Percentiles rank a stretch among this genome's conserved stretches.
Evolutionary conservation across 2,888 invertebrate species (phyloP).

Genomic region (Eucriotettix oculatus): DNA sequence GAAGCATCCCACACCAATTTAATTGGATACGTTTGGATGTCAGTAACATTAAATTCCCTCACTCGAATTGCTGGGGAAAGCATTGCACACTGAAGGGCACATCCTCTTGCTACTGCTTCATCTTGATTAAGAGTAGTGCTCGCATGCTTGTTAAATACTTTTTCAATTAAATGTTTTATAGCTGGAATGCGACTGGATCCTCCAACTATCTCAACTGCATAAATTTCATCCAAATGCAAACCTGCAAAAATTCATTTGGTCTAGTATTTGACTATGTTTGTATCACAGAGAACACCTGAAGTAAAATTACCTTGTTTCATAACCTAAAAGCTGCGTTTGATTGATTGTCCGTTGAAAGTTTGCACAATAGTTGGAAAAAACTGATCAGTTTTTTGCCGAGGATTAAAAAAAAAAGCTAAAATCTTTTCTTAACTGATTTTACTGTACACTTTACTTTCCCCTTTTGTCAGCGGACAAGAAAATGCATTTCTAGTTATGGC

Average conservation of each 20-base stretch:
- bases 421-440: too few species aligned
- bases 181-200: slow-evolving; percentile 90
- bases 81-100: slow-evolving; percentile 93
- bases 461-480: too few species aligned
- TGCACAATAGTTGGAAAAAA: too few species aligned
- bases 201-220: slow-evolving; percentile 91
- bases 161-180: slow-evolving; percentile 75
- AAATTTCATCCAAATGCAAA: slow-evolving; percentile 67
- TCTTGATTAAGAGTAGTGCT: slow-evolving; percentile 96
- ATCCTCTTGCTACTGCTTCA: slow-evolving; percentile 92
- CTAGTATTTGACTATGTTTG: too few species aligned
- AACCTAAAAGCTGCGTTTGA: too few species aligned
- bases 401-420: too few species aligned
- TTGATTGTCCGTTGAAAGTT: too few species aligned
- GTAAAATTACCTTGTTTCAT: too few species aligned
- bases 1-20: slow-evolving; percentile 64
- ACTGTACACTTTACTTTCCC: too few species aligned
- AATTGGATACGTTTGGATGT: slow-evolving; percentile 82
- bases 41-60: slow-evolving; percentile 85
- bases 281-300: too few species aligned
- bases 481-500: too few species aligned
- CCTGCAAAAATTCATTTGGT: slow-evolving; percentile 39
- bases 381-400: too few species aligned
- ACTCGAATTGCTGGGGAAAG: slow-evolving; percentile 94
- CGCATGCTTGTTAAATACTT: slow-evolving; percentile 67